A percentile compares a stretch with the other conserved stretches of the same genome.
Evolutionary conservation across 2,797 vertebrate genomes (phyloP).

Genomic region (Liparis tanakae): DNA sequence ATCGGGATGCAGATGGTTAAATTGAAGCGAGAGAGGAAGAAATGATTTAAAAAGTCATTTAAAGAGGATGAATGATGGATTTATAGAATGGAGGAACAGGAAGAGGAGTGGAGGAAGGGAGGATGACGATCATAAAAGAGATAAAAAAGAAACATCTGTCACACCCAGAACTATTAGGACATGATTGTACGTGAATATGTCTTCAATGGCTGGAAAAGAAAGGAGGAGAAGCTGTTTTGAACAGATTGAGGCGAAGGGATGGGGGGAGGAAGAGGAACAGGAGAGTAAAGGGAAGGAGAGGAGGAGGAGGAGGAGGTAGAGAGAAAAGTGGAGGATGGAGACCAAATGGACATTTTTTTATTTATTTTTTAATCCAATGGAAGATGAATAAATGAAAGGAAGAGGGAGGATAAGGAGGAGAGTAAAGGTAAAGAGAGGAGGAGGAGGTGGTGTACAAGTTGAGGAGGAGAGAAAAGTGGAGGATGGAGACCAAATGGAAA

Average conservation of each 20-base stretch:
- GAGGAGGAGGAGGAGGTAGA: too few relatives aligned
- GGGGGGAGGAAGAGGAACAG: too few relatives aligned
- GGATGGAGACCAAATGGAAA: too few relatives aligned
- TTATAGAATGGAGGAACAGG: conserved; percentile 7
- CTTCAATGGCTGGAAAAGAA: conserved; percentile 20
- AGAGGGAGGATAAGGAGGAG: too few relatives aligned
- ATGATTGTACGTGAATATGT: conserved; percentile 32
- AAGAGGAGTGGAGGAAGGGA: conserved; percentile 33
- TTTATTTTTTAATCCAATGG: too few relatives aligned
- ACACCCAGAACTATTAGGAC: conserved; percentile 39
- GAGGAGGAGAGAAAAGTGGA: too few relatives aligned
- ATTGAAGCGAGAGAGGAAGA: conserved; percentile 22
- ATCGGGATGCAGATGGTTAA: conserved; percentile 62
- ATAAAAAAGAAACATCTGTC: conserved; percentile 52
- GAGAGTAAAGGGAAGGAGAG: too few relatives aligned
- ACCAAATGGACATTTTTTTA: too few relatives aligned
- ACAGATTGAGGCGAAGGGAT: conserved; percentile 27
- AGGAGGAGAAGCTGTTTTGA: conserved; percentile 32
- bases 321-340: too few relatives aligned
- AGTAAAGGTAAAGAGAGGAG: too few relatives aligned
- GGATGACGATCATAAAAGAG: conserved; percentile 37
- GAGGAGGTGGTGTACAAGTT: too few relatives aligned
- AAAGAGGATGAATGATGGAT: conserved; percentile 39
- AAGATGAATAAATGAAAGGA: too few relatives aligned
- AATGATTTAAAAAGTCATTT: conserved; percentile 20